Base-by-base conservation (phyloP, 2,797 vertebrate species). In the Ammospiza maritima region DNA sequence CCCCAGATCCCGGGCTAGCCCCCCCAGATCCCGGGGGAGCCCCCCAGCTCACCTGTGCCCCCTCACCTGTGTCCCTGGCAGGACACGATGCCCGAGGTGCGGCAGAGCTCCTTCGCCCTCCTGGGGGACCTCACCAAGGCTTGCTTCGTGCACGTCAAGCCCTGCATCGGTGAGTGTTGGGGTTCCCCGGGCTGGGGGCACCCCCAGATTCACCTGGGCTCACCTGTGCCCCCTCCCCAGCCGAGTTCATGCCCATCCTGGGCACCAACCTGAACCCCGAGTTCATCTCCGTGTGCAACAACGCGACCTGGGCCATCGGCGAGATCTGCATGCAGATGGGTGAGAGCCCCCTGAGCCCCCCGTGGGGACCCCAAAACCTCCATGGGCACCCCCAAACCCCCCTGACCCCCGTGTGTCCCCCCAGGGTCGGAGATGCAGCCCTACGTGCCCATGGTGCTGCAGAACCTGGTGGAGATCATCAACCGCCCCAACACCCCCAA, bases 261-360 rank as follows among this genome's bases (percentile, higher is more conserved):
- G 99, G 99, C 82, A 99, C 99, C 82, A 99, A 99, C 97, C 97
- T 99, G 89, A 99, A 99, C 97, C 99, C 99, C 0, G 99, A 99
- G 95, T 99, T 99, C 94, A 99, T 99, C 96, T 99, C 99, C 0
- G 99, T 99, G 25, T 99, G 99, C 96, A 99, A 99, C 97, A 99
- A 99, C 13, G 99, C 99, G 1, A 99, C 99, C 65, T 99, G 99
- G 99, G 99, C 99, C 96, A 99, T 99, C 2, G 99, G 99, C 9
- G 99, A 99, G 98, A 99, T 99, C 97, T 99, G 99, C 88, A 99
- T 99, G 98, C 99, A 99, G 97, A 99, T 99, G 99, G 99, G 99
- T 99, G 93, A 98, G 65, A 4, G 10, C 32, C 19, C 34, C 45
- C 53, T 11, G 48, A 25, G 48, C 23, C 23, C 13, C 13, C 47